These are phyloP conservation scores for Apis dorsata DNA, from an alignment of 1,140 invertebrate genomes.

Conservation along the genomic window DNA sequence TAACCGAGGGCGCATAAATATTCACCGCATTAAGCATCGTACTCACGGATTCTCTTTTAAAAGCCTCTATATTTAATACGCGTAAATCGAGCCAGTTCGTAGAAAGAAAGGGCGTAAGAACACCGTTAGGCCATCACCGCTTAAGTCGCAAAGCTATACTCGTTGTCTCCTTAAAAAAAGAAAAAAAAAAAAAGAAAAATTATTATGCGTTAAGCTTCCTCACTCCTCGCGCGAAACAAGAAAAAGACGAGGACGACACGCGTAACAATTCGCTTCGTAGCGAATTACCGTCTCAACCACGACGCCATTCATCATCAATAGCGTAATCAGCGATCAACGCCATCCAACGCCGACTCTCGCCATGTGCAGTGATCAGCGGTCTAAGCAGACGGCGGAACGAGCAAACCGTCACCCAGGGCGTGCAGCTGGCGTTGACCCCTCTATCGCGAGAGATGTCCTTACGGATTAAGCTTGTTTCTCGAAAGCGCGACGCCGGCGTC, in stretches of 20 bases:
- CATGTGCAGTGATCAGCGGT: not conserved
- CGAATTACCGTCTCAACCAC: not conserved
- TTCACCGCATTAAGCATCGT: slow-evolving; percentile 32
- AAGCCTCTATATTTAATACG: slow-evolving; percentile 50
- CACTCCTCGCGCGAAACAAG: too few relatives aligned
- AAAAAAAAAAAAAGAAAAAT: not conserved
- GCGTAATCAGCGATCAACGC: not conserved
- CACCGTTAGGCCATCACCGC: not conserved
- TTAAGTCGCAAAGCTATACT: slow-evolving; percentile 11
- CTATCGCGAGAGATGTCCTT: slow-evolving; percentile 53
- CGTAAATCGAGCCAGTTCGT: slow-evolving; percentile 31
- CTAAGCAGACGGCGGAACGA: slow-evolving; percentile 17
- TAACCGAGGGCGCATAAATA: slow-evolving; percentile 35
- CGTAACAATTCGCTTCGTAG: too few relatives aligned
- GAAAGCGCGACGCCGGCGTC: slow-evolving; percentile 43
- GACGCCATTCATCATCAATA: not conserved
- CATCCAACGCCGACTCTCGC: not conserved
- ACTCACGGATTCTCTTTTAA: slow-evolving; percentile 29
- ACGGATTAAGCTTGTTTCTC: slow-evolving; percentile 55
- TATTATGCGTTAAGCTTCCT: not conserved
- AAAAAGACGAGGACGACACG: too few relatives aligned
- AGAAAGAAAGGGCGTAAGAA: slow-evolving; percentile 4
- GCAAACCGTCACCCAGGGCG: slow-evolving; percentile 23
- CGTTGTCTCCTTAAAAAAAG: not conserved
- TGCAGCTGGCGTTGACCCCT: slow-evolving; percentile 38